Base-by-base conservation (phyloP, 2,113 vertebrate genomes). In the Alethe diademata region DNA sequence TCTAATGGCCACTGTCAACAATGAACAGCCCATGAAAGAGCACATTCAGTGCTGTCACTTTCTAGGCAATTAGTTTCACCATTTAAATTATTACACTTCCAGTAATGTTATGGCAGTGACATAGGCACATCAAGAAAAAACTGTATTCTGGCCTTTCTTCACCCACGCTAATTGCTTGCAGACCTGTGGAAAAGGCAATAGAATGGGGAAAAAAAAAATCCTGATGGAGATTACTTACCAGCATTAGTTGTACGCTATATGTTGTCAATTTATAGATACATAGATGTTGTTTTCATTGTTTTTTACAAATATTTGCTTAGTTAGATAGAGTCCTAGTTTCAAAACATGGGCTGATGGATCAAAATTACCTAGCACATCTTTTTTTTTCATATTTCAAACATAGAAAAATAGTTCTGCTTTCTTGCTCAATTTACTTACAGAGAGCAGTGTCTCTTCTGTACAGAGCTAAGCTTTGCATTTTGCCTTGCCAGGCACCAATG, bases 61-160 rank as follows among this genome's bases (percentile, higher is more conserved):
- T 92, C 84, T 95, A 94, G 90, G 78, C 80, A 84, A 95, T 95
- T 93, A 90, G 73, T 47, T 58, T 83, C 60, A 76, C 61, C 14
- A 78, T 66, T 83, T 78, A 96, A 93, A 87, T 61, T 35, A 76
- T 45, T 85, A 43, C 19, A 69, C 94, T 86, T 67, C 69, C 47
- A 47, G 50, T 80, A 88, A 76, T 64, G 57, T 79, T 72, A 61
- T 69, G 35, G 85, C 82, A 93, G 38, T 79, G 60, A 90, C 75
- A 88, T 28, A 86, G 24, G 43, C 57, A 94, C 64, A 86, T 82
- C 54, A 81, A 62, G 38, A 75, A 61, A 88, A 85, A 78, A 40
- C 18, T 54, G 33, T 56, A 31, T 53, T 86, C 73, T 40, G 50
- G 25, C 62, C 83, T n/a, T 54, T 80, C 12, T 57, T 88, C 58